Conservation (phyloP, 2,797 vertebrate genomes). For the Platalea minor region DNA sequence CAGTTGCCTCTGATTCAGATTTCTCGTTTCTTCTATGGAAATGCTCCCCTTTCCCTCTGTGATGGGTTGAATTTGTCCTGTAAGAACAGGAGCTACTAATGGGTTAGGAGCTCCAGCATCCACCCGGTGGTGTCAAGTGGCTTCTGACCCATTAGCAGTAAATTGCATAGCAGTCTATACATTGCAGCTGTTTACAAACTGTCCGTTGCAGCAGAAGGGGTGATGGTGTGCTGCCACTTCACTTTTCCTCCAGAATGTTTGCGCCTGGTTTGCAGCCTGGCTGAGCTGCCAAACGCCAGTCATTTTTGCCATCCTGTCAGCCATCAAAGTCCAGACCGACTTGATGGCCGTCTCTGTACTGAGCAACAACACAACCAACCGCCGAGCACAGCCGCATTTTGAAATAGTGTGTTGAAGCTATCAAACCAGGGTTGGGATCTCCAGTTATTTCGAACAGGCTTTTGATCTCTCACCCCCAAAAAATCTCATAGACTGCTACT, state of each 20-base stretch:
- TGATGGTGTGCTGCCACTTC: neutral
- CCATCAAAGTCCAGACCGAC: neutral
- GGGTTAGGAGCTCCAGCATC: neutral
- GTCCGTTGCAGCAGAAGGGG: neutral
- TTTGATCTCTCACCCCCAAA: neutral
- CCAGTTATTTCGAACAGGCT: neutral
- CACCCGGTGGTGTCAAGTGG: neutral
- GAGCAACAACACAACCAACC: neutral
- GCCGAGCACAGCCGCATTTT: neutral
- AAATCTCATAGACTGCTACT: neutral
- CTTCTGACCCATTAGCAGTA: neutral
- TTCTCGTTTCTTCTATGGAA: neutral
- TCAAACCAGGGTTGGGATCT: neutral
- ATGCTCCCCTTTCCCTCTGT: neutral
- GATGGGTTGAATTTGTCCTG: neutral
- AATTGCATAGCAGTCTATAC: neutral
- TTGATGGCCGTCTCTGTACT: neutral
- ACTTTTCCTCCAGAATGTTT: neutral
- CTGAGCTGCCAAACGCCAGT: neutral
- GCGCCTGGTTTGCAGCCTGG: neutral
- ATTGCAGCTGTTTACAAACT: neutral
- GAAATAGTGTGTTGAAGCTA: neutral
- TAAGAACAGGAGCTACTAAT: neutral
- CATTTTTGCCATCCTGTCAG: neutral
- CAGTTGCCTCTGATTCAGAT: conserved; percentile 2